phyloP scores from a whole-genome alignment of 2,113 vertebrate species.

The Petrocephalus microphthalmus region DNA sequence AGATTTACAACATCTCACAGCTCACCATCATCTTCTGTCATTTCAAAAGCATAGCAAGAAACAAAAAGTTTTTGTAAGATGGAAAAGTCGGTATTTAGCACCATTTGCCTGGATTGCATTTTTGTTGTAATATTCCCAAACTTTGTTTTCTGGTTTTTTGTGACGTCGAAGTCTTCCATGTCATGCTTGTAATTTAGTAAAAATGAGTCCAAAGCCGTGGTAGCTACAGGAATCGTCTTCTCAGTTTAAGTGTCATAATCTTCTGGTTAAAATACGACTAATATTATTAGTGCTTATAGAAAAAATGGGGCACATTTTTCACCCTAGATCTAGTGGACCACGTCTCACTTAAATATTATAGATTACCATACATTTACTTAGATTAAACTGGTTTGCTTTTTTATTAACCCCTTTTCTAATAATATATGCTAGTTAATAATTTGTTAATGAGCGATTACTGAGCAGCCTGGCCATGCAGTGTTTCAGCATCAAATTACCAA shows the following conservation, averaged over 20 bases:
- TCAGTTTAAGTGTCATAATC: constrained; percentile 11
- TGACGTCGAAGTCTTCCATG: constrained; percentile 26
- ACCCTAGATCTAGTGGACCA: not conserved
- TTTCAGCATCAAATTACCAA: not conserved
- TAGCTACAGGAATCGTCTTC: constrained; percentile 1
- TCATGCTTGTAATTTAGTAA: constrained; percentile 12
- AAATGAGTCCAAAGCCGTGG: not conserved
- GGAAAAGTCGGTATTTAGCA: not conserved
- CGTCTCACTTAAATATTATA: not conserved
- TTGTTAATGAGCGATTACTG: not conserved
- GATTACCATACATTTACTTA: constrained; percentile 8
- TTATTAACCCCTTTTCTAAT: not conserved
- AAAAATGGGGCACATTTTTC: not conserved
- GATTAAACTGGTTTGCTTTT: not conserved
- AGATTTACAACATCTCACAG: constrained; percentile 21
- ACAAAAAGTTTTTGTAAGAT: constrained; percentile 25
- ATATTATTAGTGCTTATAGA: constrained; percentile 6
- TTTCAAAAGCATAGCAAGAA: constrained; percentile 26
- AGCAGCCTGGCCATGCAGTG: not conserved
- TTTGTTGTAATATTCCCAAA: not conserved
- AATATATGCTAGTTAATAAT: not conserved
- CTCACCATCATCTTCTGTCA: not conserved
- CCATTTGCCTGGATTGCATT: not conserved
- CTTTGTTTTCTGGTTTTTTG: constrained; percentile 9
- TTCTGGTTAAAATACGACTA: constrained; percentile 20